These are phyloP conservation scores for Drosophila orena DNA, from an alignment of 1,140 invertebrate genomes.

Conservation along the genomic window DNA sequence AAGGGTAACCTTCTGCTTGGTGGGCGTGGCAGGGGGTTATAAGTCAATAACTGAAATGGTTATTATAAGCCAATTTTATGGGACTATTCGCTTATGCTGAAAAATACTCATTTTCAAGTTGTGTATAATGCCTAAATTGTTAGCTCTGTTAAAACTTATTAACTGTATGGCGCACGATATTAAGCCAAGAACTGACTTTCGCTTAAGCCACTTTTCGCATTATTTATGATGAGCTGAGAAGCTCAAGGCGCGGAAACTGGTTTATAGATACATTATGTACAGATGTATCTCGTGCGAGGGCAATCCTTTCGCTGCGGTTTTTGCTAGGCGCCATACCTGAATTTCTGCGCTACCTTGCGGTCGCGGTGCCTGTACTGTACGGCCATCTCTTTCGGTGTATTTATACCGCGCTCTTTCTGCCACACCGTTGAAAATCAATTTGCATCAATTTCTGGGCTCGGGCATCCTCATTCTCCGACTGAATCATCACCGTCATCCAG, in stretches of 20 bases:
- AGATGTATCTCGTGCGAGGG: constrained; percentile 5
- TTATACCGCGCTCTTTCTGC: not conserved
- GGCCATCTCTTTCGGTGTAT: constrained; percentile 2
- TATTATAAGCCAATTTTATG: not conserved
- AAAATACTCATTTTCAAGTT: not conserved
- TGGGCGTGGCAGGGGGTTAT: constrained; percentile 51
- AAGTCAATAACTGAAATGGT: constrained; percentile 59
- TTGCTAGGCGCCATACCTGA: constrained; percentile 20
- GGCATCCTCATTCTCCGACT: constrained; percentile 36
- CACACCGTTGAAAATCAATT: constrained; percentile 53
- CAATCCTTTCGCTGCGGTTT: constrained; percentile 70
- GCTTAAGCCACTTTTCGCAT: constrained; percentile 48
- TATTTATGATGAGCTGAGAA: constrained; percentile 65
- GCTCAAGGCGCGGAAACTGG: constrained; percentile 15
- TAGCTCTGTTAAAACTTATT: too few relatives aligned
- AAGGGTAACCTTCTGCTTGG: constrained; percentile 34
- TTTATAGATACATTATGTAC: constrained; percentile 14
- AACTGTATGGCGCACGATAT: constrained; percentile 24
- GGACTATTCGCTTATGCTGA: not conserved
- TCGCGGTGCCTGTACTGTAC: constrained; percentile 29
- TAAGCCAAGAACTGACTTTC: constrained; percentile 25
- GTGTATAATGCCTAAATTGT: not conserved
- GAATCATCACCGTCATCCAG: constrained; percentile 46
- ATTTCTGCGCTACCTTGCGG: constrained; percentile 39
- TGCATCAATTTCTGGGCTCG: constrained; percentile 49